Evolutionary conservation across 2,113 vertebrate genomes (phyloP).

Genomic region (Scortum barcoo): DNA sequence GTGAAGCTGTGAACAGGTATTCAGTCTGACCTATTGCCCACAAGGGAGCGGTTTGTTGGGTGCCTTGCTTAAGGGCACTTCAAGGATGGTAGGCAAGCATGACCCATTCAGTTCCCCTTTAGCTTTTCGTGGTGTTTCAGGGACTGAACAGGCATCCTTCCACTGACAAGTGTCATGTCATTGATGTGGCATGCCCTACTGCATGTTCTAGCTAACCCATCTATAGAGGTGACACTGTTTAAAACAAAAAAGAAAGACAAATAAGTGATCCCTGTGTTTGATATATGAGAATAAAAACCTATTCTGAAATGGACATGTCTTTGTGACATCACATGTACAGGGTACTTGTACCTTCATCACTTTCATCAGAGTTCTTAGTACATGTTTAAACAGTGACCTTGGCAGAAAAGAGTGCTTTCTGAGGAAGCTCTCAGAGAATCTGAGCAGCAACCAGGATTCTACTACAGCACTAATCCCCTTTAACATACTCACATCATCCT

Average conservation of each 20-base stretch:
- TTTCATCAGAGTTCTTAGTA: too few species aligned
- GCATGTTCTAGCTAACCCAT: not conserved
- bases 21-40: not conserved
- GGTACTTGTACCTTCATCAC: too few species aligned
- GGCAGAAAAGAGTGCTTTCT: too few species aligned
- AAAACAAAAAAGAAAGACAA: too few species aligned
- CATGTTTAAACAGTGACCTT: too few species aligned
- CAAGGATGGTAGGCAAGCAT: not conserved
- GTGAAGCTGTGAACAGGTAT: not conserved
- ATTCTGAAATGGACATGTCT: not conserved
- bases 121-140: not conserved
- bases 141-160: not conserved
- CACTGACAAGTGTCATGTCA: not conserved
- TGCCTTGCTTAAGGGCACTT: not conserved
- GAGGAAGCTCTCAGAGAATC: too few species aligned
- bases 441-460: too few species aligned
- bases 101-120: not conserved
- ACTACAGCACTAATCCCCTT: too few species aligned
- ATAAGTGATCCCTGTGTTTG: not conserved
- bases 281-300: not conserved
- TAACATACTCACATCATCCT: too few species aligned
- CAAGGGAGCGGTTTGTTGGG: not conserved
- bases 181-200: too few species aligned
- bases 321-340: not conserved
- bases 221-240: not conserved